phyloP scores from a whole-genome alignment of 35 echinoderm and acorn worm species.

The Heliocidaris erythrogramma region DNA sequence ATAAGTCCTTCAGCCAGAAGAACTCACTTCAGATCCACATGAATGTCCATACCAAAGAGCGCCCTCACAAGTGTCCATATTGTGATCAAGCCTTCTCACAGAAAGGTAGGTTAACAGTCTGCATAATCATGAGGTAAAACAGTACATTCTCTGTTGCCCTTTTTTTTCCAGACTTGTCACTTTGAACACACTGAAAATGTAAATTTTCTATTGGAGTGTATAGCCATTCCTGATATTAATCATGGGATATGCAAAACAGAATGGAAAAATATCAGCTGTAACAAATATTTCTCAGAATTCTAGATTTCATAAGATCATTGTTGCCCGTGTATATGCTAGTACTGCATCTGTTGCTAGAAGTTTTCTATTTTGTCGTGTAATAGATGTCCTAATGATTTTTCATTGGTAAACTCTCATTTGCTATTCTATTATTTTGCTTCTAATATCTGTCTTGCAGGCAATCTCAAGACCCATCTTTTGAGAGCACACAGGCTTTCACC shows the following conservation, averaged over 20 bases:
- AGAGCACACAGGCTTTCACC: neutral
- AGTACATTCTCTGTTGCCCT: neutral
- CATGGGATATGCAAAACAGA: too few species aligned
- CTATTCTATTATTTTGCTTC: neutral
- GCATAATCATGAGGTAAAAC: neutral
- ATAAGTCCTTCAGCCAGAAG: slow-evolving; percentile 96
- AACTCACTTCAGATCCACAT: slow-evolving; percentile 88
- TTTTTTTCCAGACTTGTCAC: neutral
- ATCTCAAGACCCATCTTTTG: slow-evolving; percentile 36
- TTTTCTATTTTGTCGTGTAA: too few species aligned
- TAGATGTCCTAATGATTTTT: neutral
- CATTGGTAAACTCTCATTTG: neutral
- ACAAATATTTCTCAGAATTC: too few species aligned
- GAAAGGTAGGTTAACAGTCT: slow-evolving; percentile 61
- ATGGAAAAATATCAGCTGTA: too few species aligned
- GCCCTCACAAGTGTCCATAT: slow-evolving; percentile 72
- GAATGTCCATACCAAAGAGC: slow-evolving; percentile 90
- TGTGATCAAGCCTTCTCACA: slow-evolving; percentile 82
- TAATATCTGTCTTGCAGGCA: slow-evolving; percentile 7
- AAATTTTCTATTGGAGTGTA: too few species aligned
- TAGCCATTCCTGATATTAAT: too few species aligned
- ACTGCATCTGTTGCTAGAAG: too few species aligned
- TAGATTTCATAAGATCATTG: too few species aligned
- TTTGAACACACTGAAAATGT: neutral
- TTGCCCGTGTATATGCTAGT: too few species aligned